These are phyloP conservation scores for Auanema sp. DNA, from an alignment of 2,888 invertebrate genomes.

Conservation along the genomic window DNA sequence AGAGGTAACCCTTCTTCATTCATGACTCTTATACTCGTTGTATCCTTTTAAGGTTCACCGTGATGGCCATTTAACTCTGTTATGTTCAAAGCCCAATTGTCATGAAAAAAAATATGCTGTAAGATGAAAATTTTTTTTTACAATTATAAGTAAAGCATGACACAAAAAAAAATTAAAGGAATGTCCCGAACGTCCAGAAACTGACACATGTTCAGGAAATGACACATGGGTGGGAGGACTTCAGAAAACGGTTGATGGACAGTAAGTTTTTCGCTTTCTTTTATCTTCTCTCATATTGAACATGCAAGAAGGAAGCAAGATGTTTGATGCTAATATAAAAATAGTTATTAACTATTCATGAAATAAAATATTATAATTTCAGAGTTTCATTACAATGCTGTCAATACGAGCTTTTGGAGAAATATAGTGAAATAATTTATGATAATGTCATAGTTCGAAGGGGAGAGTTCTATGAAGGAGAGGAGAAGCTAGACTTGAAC, in stretches of 20 bases:
- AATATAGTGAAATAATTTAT: slow-evolving; percentile 48
- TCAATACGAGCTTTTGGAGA: slow-evolving; percentile 51
- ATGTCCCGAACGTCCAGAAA: slow-evolving; percentile 35
- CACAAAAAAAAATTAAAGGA: slow-evolving; percentile 21
- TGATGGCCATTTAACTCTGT: slow-evolving; percentile 32
- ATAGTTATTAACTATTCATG: slow-evolving; percentile 14
- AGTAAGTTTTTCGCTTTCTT: slow-evolving; percentile 29
- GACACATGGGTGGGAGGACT: slow-evolving; percentile 45
- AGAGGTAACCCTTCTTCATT: slow-evolving; percentile 22
- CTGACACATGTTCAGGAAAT: slow-evolving; percentile 26
- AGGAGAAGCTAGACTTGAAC: slow-evolving; percentile 32
- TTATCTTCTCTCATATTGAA: slow-evolving; percentile 10
- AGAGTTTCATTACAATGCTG: slow-evolving; percentile 51
- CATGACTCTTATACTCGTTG: not conserved
- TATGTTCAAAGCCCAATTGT: slow-evolving; percentile 40
- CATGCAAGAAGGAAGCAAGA: slow-evolving; percentile 3
- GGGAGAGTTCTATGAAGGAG: slow-evolving; percentile 45
- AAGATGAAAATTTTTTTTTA: slow-evolving; percentile 5
- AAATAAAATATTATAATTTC: slow-evolving; percentile 4
- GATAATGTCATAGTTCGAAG: slow-evolving; percentile 37
- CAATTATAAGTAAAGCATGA: not conserved
- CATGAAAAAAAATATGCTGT: slow-evolving; percentile 47
- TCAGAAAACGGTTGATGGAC: slow-evolving; percentile 50
- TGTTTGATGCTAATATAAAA: too few species aligned
- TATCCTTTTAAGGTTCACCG: slow-evolving; percentile 19